Conservation (phyloP, 2,888 invertebrate genomes). For the Leucozona laternaria region DNA sequence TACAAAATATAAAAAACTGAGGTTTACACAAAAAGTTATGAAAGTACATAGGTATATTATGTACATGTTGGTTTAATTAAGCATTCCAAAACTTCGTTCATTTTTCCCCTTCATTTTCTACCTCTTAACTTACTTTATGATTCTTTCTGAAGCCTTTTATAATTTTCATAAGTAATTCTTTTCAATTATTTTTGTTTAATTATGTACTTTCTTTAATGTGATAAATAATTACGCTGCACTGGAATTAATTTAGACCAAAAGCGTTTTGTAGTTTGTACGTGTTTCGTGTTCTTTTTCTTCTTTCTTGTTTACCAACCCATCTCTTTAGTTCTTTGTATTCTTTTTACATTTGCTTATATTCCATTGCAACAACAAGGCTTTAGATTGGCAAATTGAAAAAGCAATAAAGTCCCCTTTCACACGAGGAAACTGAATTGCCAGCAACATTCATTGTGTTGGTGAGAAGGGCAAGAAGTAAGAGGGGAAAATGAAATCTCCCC, state of each 20-base stretch:
- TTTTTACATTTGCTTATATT: conserved; percentile 13
- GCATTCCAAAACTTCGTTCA: background rate
- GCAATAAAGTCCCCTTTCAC: no score
- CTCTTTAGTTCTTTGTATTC: background rate
- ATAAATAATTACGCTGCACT: conserved; percentile 23
- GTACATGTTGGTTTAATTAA: background rate
- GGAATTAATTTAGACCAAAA: conserved; percentile 60
- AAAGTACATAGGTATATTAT: background rate
- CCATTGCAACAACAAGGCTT: background rate
- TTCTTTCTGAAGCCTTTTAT: background rate
- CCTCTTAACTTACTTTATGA: background rate
- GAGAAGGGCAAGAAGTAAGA: no score
- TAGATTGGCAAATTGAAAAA: conserved; percentile 52
- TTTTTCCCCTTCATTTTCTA: background rate
- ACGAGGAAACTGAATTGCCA: no score
- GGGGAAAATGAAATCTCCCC: no score
- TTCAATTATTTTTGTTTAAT: background rate
- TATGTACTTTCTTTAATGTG: background rate
- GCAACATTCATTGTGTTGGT: no score
- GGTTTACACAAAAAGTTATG: background rate
- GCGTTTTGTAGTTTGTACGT: conserved; percentile 54
- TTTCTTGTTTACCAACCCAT: conserved; percentile 40
- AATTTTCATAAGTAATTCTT: background rate
- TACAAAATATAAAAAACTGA: background rate
- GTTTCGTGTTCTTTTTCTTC: conserved; percentile 57